A percentile compares a stretch with the other conserved stretches of the same genome.
Conservation (phyloP, 2,113 vertebrate species). For the Caloenas nicobarica region DNA sequence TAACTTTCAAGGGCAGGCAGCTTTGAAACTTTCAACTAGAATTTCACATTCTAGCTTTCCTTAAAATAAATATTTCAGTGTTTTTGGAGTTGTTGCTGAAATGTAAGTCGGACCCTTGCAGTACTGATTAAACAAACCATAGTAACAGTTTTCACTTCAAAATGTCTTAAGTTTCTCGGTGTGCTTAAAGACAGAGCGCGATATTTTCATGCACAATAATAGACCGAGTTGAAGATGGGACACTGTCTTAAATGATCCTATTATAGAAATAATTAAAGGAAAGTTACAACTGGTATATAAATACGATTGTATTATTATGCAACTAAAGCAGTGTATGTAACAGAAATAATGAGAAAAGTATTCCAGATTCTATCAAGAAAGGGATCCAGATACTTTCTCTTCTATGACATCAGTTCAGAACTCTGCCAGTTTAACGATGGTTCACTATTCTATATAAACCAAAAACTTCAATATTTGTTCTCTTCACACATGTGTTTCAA, state of each 20-base stretch:
- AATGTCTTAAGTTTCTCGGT: neutral
- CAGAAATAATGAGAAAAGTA: neutral
- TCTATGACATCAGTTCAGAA: neutral
- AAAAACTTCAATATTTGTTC: neutral
- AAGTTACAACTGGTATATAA: neutral
- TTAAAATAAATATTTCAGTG: neutral
- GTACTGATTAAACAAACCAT: neutral
- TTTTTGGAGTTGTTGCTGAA: neutral
- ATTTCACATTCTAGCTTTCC: neutral
- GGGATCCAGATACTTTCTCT: neutral
- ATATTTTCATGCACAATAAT: neutral
- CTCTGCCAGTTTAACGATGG: neutral
- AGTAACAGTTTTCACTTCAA: neutral
- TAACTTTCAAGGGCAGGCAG: neutral
- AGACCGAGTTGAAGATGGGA: neutral
- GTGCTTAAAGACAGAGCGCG: neutral
- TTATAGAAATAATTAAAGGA: neutral
- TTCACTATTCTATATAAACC: neutral
- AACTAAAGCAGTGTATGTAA: neutral
- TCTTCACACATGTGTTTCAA: accelerated
- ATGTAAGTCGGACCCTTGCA: neutral
- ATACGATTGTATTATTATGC: neutral
- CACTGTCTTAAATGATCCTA: neutral
- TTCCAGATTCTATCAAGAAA: neutral
- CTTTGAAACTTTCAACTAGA: neutral